These are phyloP conservation scores for Oikopleura vanhoeffeni DNA, from an alignment of 23 tunicate species.

Conservation along the genomic window DNA sequence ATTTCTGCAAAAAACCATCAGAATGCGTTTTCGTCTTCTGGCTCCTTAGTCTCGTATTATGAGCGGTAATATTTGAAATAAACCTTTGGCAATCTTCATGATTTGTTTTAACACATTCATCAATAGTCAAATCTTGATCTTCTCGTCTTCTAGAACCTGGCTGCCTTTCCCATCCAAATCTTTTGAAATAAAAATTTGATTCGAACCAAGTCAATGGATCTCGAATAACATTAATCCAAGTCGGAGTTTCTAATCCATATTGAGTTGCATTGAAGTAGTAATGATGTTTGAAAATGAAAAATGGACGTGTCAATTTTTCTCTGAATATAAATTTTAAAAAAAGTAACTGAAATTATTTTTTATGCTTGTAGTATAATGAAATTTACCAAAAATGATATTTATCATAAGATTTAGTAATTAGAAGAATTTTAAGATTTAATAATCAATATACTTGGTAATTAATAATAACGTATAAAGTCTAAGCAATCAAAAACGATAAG, in stretches of 20 bases:
- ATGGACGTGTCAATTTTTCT: constrained; percentile 21
- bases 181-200: constrained; percentile 12
- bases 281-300: constrained; percentile 62
- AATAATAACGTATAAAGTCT: no score
- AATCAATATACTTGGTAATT: no score
- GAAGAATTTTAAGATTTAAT: no score
- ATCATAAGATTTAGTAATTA: no score
- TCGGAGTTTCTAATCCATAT: constrained; percentile 30
- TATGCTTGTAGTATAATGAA: no score
- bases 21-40: no score
- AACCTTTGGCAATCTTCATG: constrained; percentile 24
- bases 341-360: no score
- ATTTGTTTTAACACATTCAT: constrained; percentile 42
- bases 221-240: constrained; percentile 62
- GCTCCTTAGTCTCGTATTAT: no score
- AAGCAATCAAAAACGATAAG: no score
- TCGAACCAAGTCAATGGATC: constrained; percentile 33
- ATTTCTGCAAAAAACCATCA: no score
- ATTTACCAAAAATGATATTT: no score
- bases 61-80: no score
- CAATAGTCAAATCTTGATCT: constrained; percentile 20
- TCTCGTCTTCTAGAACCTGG: not conserved
- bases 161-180: constrained; percentile 10
- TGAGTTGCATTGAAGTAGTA: constrained; percentile 40
- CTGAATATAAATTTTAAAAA: not conserved